Conservation (phyloP, 2,797 vertebrate species). For the Hydrocynus forskahlii region DNA sequence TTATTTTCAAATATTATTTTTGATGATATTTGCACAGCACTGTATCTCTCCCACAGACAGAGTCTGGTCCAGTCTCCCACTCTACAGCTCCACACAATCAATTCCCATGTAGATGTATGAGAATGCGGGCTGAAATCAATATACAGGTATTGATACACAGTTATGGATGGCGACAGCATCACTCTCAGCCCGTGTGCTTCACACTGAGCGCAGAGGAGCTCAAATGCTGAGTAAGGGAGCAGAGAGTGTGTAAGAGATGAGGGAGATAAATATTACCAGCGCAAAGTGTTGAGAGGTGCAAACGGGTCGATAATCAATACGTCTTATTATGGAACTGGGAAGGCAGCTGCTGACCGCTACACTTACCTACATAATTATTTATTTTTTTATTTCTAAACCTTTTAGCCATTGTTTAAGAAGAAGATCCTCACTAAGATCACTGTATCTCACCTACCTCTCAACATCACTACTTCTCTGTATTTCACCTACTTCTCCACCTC, state of each 20-base stretch:
- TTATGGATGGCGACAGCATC: slow-evolving; percentile 66
- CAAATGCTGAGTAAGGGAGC: slow-evolving; percentile 76
- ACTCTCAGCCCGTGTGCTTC: slow-evolving; percentile 55
- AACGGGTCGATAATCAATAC: slow-evolving; percentile 78
- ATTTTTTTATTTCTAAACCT: neutral
- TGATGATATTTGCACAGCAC: too few species aligned
- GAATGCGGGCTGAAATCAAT: slow-evolving; percentile 75
- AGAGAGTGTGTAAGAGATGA: slow-evolving; percentile 56
- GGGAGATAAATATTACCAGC: slow-evolving; percentile 72
- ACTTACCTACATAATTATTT: slow-evolving; percentile 61
- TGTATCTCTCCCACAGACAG: too few species aligned
- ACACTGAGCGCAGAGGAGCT: slow-evolving; percentile 54
- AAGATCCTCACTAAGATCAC: too few species aligned
- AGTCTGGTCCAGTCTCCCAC: neutral
- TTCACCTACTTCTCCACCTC: too few species aligned
- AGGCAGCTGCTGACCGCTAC: slow-evolving; percentile 70
- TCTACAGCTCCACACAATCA: slow-evolving; percentile 72
- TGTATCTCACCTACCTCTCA: too few species aligned
- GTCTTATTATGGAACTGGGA: slow-evolving; percentile 69
- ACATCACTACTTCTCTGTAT: too few species aligned
- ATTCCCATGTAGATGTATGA: slow-evolving; percentile 78
- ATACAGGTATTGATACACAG: slow-evolving; percentile 76
- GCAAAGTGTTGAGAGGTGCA: slow-evolving; percentile 67
- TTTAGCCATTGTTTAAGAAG: neutral
- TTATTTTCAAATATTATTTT: too few species aligned